phyloP scores from a whole-genome alignment of 2,797 vertebrate genomes.

The Gallinago stenura region DNA sequence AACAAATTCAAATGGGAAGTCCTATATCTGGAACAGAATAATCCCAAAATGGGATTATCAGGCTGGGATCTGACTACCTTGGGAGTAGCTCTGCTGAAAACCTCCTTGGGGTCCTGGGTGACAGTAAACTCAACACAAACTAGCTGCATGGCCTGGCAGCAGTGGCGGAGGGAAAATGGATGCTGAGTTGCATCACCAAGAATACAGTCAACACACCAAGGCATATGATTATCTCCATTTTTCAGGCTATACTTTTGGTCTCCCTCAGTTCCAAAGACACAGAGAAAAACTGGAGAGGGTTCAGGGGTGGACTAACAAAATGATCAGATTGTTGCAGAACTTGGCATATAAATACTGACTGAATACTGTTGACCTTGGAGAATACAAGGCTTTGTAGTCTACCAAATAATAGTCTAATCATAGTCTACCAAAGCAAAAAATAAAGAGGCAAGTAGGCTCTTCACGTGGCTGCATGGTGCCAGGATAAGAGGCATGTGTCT shows the following conservation, averaged over 20 bases:
- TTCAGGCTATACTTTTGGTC: not conserved
- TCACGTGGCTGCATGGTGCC: not conserved
- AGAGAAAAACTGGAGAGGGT: not conserved
- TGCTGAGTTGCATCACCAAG: not conserved
- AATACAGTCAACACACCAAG: not conserved
- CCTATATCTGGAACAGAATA: not conserved
- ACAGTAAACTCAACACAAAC: not conserved
- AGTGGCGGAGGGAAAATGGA: not conserved
- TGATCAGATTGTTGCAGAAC: not conserved
- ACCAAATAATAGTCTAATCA: no score
- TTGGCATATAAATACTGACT: not conserved
- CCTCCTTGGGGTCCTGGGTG: rapidly evolving
- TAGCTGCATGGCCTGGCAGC: not conserved
- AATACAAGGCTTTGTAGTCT: not conserved
- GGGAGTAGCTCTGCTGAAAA: not conserved
- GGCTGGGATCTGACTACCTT: not conserved
- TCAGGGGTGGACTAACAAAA: not conserved
- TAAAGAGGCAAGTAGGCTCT: not conserved
- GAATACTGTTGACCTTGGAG: not conserved
- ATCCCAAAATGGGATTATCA: not conserved
- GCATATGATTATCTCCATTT: not conserved
- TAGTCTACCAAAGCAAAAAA: not conserved
- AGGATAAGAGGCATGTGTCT: not conserved
- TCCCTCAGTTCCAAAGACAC: not conserved
- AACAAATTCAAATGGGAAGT: not conserved